Conservation (phyloP, 2,888 invertebrate genomes). For the Homarus gammarus region DNA sequence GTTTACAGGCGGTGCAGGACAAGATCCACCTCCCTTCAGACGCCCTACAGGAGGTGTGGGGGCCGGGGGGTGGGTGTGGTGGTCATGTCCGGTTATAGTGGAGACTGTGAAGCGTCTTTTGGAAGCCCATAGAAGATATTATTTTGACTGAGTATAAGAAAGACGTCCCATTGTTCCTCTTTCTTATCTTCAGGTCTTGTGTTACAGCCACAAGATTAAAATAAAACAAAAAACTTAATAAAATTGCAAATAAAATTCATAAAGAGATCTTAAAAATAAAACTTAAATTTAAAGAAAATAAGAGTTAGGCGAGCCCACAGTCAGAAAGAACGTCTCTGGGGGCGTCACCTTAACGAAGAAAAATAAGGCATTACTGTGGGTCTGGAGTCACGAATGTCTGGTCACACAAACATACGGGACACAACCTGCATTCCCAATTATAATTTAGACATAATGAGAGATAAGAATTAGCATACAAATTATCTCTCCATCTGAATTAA, state of each 20-base stretch:
- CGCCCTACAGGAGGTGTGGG: background rate
- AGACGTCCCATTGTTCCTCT: background rate
- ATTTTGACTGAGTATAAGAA: constrained; percentile 8
- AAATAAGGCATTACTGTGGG: background rate
- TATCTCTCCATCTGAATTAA: too few species aligned
- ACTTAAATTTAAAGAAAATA: constrained; percentile 13
- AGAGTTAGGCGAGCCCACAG: constrained; percentile 9
- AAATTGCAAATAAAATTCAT: background rate
- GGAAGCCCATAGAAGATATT: constrained; percentile 47
- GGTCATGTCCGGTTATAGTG: constrained; percentile 20
- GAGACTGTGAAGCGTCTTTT: constrained; percentile 29
- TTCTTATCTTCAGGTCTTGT: background rate
- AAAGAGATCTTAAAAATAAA: constrained; percentile 7
- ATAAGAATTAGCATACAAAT: too few species aligned
- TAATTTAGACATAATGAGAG: too few species aligned
- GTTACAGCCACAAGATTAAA: background rate
- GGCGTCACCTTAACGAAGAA: constrained; percentile 4
- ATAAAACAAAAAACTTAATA: constrained; percentile 12
- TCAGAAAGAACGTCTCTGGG: background rate
- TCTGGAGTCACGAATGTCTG: background rate
- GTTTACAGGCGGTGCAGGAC: background rate
- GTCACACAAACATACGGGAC: background rate
- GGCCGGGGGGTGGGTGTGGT: background rate
- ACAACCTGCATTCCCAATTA: background rate
- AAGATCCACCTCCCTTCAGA: background rate